Evolutionary conservation across 2,113 vertebrate species (phyloP), one percentile per base, ranked within the genome.

Genomic region (Vireo altiloquus): DNA sequence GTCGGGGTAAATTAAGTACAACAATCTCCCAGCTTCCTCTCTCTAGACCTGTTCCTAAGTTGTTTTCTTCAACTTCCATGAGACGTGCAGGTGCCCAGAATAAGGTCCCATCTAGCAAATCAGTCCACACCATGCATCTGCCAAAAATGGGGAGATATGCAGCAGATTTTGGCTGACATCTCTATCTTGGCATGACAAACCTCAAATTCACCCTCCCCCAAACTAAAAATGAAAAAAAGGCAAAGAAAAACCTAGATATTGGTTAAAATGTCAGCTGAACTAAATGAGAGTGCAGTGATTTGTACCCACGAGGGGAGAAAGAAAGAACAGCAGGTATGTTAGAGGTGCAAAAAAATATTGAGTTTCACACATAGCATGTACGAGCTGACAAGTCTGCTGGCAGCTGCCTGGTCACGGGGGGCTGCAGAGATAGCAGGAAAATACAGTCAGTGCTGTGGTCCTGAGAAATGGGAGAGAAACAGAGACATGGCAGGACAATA

Each of bases 351-450:
- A 94, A 94, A 96, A 94, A 83, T 95, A 96, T 90, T 95, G 95
- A 96, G 86, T 97, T 97, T 96, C 94, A 71, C 95, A 96, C 96
- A 92, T 92, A 93, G 59, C 71, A 35, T 79, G 84, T 91, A 94
- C 4, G 33, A 94, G 81, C 50, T 96, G 97, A 96, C 96, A 97
- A 89, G 89, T 57, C 24, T 90, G 85, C 89, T 96, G 96, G 91
- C 96, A 96, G 89, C 81, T 96, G 80, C 85, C 66, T 94, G 84
- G 84, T 80, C 95, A 90, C 30, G 0, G 72, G 85, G 82, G 91
- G 81, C 82, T 92, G 27, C 71, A 66, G 69, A 46, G 60, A 78
- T 49, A 17, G 27, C 54, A 92, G 61, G 42, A 78, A 82, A 95
- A 96, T 96, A 27, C 68, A 93, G 86, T 27, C 35, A 54, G 42